phyloP scores from a whole-genome alignment of 2,113 vertebrate species.

The Tetrax tetrax region DNA sequence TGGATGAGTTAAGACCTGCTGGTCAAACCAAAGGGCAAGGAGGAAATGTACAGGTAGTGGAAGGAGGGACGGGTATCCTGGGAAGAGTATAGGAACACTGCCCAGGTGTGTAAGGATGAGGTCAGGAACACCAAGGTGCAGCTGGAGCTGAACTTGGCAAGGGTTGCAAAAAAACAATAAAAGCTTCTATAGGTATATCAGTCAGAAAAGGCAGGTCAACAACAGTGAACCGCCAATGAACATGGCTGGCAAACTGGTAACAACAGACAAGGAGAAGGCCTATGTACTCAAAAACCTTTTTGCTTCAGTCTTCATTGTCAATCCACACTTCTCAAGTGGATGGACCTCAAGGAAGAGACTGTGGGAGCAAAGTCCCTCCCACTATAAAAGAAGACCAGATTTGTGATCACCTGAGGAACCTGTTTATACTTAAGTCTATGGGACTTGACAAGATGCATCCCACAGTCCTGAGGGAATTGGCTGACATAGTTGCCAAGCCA shows the following conservation, averaged over 20 bases:
- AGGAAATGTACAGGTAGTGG: too few relatives aligned
- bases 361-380: background rate
- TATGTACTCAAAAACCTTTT: background rate
- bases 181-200: background rate
- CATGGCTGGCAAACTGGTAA: background rate
- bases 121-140: background rate
- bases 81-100: background rate
- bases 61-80: too few relatives aligned
- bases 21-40: too few relatives aligned
- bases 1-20: background rate
- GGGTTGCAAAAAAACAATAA: background rate
- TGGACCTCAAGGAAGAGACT: background rate
- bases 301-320: background rate
- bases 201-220: background rate
- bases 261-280: too few relatives aligned
- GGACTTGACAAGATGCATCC: background rate
- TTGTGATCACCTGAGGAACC: background rate
- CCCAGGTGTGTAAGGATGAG: too few relatives aligned
- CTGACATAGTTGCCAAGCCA: background rate
- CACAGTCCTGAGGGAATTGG: background rate
- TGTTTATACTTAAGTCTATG: background rate
- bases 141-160: background rate
- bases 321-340: background rate
- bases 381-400: background rate
- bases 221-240: background rate